Evolutionary conservation across 2,797 vertebrate species (phyloP).

Genomic region (Pterois miles): DNA sequence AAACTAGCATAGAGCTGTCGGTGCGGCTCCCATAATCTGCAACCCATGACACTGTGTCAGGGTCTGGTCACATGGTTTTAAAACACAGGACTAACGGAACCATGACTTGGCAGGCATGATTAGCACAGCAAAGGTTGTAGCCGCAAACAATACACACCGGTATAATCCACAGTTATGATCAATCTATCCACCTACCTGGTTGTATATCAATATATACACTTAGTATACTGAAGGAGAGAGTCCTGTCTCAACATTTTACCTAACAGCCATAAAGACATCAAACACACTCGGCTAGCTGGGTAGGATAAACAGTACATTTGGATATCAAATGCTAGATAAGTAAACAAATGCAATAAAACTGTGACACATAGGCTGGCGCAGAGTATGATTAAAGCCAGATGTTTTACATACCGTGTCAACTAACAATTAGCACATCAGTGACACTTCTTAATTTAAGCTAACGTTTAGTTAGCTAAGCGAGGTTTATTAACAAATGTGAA

Average conservation of each 20-base stretch:
- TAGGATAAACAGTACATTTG: not conserved
- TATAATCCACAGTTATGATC: not conserved
- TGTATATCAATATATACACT: not conserved
- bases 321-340: too few relatives aligned
- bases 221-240: not conserved
- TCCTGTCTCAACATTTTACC: not conserved
- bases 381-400: too few relatives aligned
- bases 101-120: constrained; percentile 78
- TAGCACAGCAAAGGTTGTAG: constrained; percentile 42
- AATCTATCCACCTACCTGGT: not conserved
- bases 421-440: constrained; percentile 11
- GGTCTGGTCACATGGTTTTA: constrained; percentile 83
- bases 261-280: not conserved
- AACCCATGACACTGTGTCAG: constrained; percentile 86
- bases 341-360: not conserved
- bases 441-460: constrained; percentile 57
- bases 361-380: not conserved
- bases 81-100: constrained; percentile 76
- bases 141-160: constrained; percentile 1
- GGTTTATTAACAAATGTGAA: constrained; percentile 6
- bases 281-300: constrained; percentile 14
- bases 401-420: not conserved
- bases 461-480: constrained; percentile 38
- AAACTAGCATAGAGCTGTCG: constrained; percentile 36
- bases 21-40: constrained; percentile 79